Evolutionary conservation across 2,888 invertebrate genomes (phyloP).

Genomic region (Erebia palarica): DNA sequence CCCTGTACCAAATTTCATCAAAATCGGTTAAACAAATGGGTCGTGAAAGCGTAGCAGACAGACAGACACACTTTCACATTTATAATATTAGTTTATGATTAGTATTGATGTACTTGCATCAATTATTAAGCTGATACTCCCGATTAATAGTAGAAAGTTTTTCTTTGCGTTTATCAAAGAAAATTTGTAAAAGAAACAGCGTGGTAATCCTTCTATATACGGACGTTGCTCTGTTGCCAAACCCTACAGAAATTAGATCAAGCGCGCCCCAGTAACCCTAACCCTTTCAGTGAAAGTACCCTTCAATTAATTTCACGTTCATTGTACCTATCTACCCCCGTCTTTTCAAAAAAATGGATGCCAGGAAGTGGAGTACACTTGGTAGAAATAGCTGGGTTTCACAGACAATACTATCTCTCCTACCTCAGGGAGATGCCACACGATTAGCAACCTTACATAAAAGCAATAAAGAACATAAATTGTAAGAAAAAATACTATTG

Average conservation of each 20-base stretch:
- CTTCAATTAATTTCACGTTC: conserved; percentile 78
- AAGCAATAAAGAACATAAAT: conserved; percentile 9
- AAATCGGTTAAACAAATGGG: too few species aligned
- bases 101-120: too few species aligned
- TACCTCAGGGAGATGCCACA: background rate
- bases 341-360: conserved; percentile 53
- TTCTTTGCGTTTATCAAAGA: background rate
- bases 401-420: conserved; percentile 51
- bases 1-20: too few species aligned
- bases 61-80: too few species aligned
- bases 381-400: conserved; percentile 56
- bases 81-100: too few species aligned
- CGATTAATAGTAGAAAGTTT: too few species aligned
- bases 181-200: background rate
- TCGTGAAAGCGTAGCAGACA: too few species aligned
- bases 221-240: conserved; percentile 23
- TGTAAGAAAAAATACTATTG: conserved; percentile 27
- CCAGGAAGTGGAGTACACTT: conserved; percentile 65
- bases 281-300: conserved; percentile 61
- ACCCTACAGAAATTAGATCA: conserved; percentile 57
- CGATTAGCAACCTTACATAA: conserved; percentile 8
- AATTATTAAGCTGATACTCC: too few species aligned
- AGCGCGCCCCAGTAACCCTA: conserved; percentile 55
- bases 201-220: conserved; percentile 2
- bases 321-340: conserved; percentile 56